Evolutionary conservation across 2,888 invertebrate species (phyloP), one percentile per base, ranked within the genome.

Genomic region (Acleris emargana): DNA sequence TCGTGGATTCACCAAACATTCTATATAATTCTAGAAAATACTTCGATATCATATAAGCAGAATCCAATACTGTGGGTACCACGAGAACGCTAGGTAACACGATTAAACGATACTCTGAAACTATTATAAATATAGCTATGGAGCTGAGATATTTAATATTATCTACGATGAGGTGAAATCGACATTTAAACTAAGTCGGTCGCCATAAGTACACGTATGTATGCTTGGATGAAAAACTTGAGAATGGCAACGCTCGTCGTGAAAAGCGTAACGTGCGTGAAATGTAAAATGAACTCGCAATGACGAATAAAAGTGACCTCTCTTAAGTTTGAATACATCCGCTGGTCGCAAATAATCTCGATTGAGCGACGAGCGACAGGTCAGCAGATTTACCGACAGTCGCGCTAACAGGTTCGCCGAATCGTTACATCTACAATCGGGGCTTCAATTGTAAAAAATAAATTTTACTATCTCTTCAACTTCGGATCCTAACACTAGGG

Each of bases 401-500:
- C 51, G 59, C 51, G 59, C 59, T 51, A 22, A 17, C 38, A 18
- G 38, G 18, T 13, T 18, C 7, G 17, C 18, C 11, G 38, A 54
- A 11, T 18, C 53, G 53, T 9, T 18, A 16, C 22, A 42, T 45
- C 42, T 54, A 38, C 7, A 16, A 18, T 16, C 16, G 7, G n/a
- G 45, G 16, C 45, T 17, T 45, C 45, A 45, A 42, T 16, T 7
- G 11, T 32, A 28, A 54, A 20, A 54, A 54, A 7, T 54, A 17
- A 17, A 54, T 42, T 20, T 57, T 38, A 57, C 13, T 13, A 22
- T 51, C 47, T 16, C 13, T 7, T n/a, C 45, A 16, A 60, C 43
- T 61, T 47, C 45, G 38, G 45, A 50, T 66, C 32, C n/a, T 66
- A 57, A 51, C 28, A 49, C 55, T 66, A 60, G 47, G 55, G 25